These are phyloP conservation scores for Ariolimax columbianus DNA, from an alignment of 2,888 invertebrate species.

Conservation along the genomic window DNA sequence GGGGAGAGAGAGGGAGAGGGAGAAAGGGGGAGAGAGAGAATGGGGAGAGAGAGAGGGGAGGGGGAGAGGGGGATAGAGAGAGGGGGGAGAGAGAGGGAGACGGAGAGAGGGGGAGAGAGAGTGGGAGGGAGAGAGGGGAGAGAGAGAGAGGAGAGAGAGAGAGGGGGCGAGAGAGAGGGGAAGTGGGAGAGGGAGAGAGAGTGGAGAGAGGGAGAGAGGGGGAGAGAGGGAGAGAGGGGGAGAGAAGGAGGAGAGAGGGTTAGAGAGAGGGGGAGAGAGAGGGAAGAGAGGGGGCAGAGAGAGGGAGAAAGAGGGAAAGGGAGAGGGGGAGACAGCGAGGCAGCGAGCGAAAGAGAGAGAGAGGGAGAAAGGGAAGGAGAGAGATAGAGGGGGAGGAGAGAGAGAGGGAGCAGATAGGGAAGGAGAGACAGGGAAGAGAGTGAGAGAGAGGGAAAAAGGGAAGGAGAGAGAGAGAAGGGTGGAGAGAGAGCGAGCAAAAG, in stretches of 20 bases:
- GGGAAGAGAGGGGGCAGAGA: neutral
- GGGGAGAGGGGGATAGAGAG: too few species aligned
- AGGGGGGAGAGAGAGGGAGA: neutral
- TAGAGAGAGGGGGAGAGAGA: neutral
- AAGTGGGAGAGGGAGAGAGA: too few species aligned
- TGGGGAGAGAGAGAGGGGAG: neutral
- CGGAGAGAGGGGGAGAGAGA: neutral
- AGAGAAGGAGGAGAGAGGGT: neutral
- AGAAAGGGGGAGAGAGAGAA: neutral
- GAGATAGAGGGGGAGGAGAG: too few species aligned
- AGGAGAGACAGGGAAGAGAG: too few species aligned
- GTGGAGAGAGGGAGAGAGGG: slow-evolving; percentile 7
- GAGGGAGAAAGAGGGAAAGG: neutral
- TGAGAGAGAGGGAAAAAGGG: neutral
- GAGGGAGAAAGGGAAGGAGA: too few species aligned
- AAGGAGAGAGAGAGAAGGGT: neutral
- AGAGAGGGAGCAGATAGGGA: neutral
- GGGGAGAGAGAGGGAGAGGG: slow-evolving; percentile 17
- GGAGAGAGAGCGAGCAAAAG: slow-evolving; percentile 18
- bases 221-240: neutral
- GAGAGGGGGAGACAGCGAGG: too few species aligned
- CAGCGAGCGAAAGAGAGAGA: too few species aligned
- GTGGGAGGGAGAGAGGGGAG: neutral
- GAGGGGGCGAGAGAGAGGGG: too few species aligned
- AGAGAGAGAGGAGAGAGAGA: neutral